phyloP scores from a whole-genome alignment of 2,888 invertebrate genomes.

The Yponomeuta plumbellus region DNA sequence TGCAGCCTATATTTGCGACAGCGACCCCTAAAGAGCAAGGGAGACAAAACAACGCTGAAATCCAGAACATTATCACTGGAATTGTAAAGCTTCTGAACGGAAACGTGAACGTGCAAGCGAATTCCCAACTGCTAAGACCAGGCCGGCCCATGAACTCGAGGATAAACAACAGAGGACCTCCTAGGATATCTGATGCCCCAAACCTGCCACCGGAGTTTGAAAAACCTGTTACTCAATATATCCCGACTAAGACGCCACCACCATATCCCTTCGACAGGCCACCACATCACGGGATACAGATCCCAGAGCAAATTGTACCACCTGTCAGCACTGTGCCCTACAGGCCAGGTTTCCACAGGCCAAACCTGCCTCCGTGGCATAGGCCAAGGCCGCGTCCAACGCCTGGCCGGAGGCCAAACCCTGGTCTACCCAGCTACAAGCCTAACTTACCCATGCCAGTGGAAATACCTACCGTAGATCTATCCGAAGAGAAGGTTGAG shows the following conservation, averaged over 20 bases:
- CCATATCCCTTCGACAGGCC: constrained; percentile 88
- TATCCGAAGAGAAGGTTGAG: constrained; percentile 42
- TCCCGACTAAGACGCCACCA: constrained; percentile 74
- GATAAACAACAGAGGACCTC: constrained; percentile 94
- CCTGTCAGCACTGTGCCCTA: constrained; percentile 57
- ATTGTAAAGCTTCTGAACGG: constrained; percentile 92
- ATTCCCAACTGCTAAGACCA: constrained; percentile 79
- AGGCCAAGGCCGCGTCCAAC: constrained; percentile 76
- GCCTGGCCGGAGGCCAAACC: constrained; percentile 70
- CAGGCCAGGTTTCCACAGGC: constrained; percentile 77
- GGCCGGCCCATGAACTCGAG: constrained; percentile 82
- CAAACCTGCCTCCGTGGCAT: constrained; percentile 81
- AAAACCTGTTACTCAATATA: constrained; percentile 60
- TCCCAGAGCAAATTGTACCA: constrained; percentile 86
- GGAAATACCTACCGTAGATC: constrained; percentile 40
- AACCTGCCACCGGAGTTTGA: constrained; percentile 82
- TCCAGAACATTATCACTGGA: constrained; percentile 93
- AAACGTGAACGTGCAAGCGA: constrained; percentile 90
- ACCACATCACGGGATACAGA: constrained; percentile 80
- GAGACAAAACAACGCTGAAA: constrained; percentile 76
- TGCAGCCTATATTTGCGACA: constrained; percentile 74
- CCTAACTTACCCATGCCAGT: constrained; percentile 72
- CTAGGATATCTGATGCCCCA: constrained; percentile 87
- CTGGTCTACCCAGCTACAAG: constrained; percentile 78
- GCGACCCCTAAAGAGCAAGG: constrained; percentile 63